A percentile compares a stretch with the other conserved stretches of the same genome.
Conservation (phyloP, 2,113 vertebrate species). For the Podarcis muralis region DNA sequence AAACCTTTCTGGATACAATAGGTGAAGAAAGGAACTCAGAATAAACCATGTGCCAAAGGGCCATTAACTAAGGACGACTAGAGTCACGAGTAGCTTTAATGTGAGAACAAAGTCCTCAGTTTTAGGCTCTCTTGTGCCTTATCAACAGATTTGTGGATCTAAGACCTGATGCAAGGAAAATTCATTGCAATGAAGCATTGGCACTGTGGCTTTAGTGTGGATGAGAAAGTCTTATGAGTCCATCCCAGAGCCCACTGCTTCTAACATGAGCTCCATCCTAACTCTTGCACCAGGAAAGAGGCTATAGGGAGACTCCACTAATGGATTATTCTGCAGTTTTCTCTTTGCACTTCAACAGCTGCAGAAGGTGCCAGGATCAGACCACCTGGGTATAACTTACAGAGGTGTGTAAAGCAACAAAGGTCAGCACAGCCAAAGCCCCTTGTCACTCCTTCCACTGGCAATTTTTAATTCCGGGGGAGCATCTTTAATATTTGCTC, state of each 20-base stretch:
- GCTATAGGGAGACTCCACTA: not conserved
- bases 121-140: not conserved
- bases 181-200: not conserved
- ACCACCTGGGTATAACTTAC: not conserved
- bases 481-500: not conserved
- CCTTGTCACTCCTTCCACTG: not conserved
- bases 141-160: not conserved
- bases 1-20: too few species aligned
- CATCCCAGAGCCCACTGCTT: not conserved
- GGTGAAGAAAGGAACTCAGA: too few species aligned
- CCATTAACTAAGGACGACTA: too few species aligned
- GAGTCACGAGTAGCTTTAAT: not conserved
- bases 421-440: not conserved
- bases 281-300: not conserved
- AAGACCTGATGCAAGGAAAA: not conserved
- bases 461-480: not conserved
- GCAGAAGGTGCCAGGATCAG: not conserved
- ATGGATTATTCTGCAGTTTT: not conserved
- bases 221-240: not conserved
- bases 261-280: not conserved
- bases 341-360: not conserved
- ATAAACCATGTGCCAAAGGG: too few species aligned
- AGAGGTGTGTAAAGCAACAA: not conserved
- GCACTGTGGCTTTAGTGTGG: not conserved
- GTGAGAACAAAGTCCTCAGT: not conserved